Base-by-base conservation (phyloP, 2,888 invertebrate species). In the Limulus polyphemus region DNA sequence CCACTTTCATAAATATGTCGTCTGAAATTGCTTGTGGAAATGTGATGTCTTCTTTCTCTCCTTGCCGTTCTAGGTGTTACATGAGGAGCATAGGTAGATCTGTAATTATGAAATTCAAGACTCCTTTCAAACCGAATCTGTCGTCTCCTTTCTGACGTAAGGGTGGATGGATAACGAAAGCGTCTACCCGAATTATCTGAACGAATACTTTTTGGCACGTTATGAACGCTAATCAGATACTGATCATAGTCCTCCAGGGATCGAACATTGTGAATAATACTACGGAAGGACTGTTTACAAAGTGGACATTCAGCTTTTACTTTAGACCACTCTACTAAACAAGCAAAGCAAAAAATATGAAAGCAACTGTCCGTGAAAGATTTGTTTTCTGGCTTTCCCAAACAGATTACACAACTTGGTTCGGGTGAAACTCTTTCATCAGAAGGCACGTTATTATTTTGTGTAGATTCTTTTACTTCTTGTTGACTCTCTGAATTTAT, bases 261-360 rank as follows among this genome's bases (percentile, higher is more conserved):
- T 69, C 87, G 83, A 5, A 94, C 88, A 82, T 91, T 93, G 77
- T 94, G 91, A 65, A 94, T 89, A 62, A 95, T 95, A 10, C 88
- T 87, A 71, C 85, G 87, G 75, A 95, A 95, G 5, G 84, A 82
- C 74, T 91, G 89, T 74, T 97, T 95, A 77, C 97, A 97, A 0
- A 97, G 79, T 0, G 97, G 97, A 76, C 94, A 94, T 74, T 88
- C 92, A 0, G 92, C 84, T 78, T 93, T 94, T 13, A 93, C 87
- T 87, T 88, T 92, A 61, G 93, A 92, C 95, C 95, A 97, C 73
- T 91, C 89, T 65, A 90, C 77, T 47, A 97, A 80, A 74, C 95
- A 97, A 68, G 85, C 86, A 75, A 93, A 95, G 76, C 95, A 97
- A 76, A 95, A 97, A 75, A 88, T 87, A 77, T 97, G 95, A 75